Conservation (phyloP, 2,113 vertebrate genomes). For the Cavia aperea region DNA sequence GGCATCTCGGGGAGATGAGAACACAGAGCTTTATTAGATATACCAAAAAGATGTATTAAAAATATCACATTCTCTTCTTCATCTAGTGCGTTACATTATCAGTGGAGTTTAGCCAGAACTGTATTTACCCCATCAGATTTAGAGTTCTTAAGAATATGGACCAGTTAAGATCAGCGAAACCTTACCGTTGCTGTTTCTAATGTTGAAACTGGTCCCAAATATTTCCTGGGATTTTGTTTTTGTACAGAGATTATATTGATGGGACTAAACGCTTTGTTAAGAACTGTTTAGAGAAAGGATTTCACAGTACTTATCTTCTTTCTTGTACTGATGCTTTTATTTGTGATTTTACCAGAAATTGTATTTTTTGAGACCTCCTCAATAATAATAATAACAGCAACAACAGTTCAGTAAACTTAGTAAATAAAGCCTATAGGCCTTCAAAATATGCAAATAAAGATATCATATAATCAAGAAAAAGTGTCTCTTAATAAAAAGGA, state of each 20-base stretch:
- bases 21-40: slow-evolving; percentile 36
- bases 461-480: background rate
- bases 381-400: background rate
- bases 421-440: background rate
- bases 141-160: slow-evolving; percentile 23
- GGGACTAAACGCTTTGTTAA: background rate
- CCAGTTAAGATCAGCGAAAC: slow-evolving; percentile 34
- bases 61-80: background rate
- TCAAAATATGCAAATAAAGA: background rate
- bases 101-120: slow-evolving; percentile 27
- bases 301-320: background rate
- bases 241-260: background rate
- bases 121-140: background rate
- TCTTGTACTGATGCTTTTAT: background rate
- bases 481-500: background rate
- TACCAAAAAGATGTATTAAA: slow-evolving; percentile 36
- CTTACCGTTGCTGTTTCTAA: background rate
- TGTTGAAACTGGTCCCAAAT: slow-evolving; percentile 2
- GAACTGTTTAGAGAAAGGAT: background rate
- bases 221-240: background rate
- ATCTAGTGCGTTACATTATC: background rate
- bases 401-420: background rate
- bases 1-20: slow-evolving; percentile 37
- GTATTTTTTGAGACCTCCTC: background rate
- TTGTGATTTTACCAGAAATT: background rate